Evolutionary conservation across 2,888 invertebrate species (phyloP).

Genomic region (Drosophila nigritarsus): DNA sequence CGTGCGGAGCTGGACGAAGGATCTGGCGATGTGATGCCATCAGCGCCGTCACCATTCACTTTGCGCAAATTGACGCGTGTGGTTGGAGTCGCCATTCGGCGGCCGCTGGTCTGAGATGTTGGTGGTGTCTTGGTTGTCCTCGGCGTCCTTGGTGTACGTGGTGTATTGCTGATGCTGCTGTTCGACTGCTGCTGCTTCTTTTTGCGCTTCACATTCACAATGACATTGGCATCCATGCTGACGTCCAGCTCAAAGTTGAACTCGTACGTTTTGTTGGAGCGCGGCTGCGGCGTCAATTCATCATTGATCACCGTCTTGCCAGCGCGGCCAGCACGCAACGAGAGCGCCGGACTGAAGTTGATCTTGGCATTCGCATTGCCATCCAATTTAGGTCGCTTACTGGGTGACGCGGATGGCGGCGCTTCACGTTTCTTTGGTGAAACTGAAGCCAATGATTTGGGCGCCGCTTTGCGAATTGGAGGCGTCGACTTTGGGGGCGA

Average conservation of each 20-base stretch:
- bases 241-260: slow-evolving; percentile 85
- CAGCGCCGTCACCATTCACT: slow-evolving; percentile 45
- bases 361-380: slow-evolving; percentile 53
- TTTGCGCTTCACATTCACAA: slow-evolving; percentile 84
- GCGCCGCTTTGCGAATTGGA: slow-evolving; percentile 17
- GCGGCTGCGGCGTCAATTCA: slow-evolving; percentile 81
- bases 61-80: slow-evolving; percentile 80
- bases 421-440: slow-evolving; percentile 54
- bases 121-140: slow-evolving; percentile 35
- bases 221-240: slow-evolving; percentile 85
- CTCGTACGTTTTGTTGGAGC: slow-evolving; percentile 83
- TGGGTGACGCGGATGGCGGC: slow-evolving; percentile 26
- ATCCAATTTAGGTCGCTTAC: slow-evolving; percentile 53
- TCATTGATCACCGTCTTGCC: slow-evolving; percentile 84
- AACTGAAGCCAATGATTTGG: slow-evolving; percentile 23
- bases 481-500: slow-evolving; percentile 26
- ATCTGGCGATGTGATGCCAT: slow-evolving; percentile 21
- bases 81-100: slow-evolving; percentile 60
- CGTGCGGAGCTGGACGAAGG: slow-evolving; percentile 36
- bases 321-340: slow-evolving; percentile 62
- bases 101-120: slow-evolving; percentile 6
- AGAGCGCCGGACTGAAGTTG: slow-evolving; percentile 78
- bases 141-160: not conserved
- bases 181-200: slow-evolving; percentile 62
- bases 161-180: not conserved